Evolutionary conservation across 2,888 invertebrate genomes (phyloP), one percentile per base, ranked within the genome.

Genomic region (Chalcis sispes): DNA sequence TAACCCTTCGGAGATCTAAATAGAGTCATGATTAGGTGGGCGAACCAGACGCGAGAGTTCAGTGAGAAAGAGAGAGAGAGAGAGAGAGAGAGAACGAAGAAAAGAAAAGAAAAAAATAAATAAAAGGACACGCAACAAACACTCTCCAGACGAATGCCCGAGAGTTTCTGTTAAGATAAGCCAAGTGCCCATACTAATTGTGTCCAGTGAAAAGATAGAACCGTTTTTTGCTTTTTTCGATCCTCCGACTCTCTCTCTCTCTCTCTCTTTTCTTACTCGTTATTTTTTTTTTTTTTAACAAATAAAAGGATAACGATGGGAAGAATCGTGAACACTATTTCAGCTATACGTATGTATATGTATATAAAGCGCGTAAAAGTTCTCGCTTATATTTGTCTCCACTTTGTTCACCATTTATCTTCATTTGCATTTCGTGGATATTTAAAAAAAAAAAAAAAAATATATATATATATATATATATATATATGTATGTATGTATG

Each of bases 11-110:
- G 76, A 83, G 82, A 85, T 85, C 85, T 84, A 87, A 88, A 88
- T 88, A 88, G 87, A 88, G 88, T 85, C 86, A 82, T 87, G 87
- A 87, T 87, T 86, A 87, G 85, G 82, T 82, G 83, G 78, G 76
- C 77, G 79, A 77, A 42, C 54, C 54, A 61, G 69, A 69, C 54
- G 59, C n/a, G 52, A n/a, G 48, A 46, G 23, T 42, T 52, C 32
- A 48, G 48, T 40, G 40, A 50, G 42, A 61, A 66, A 66, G 58
- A 69, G 48, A 29, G 48, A 29, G 36, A 50, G 59, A n/a, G 52
- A 40, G 70, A 50, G 8, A 3, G 15, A n/a, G 64, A n/a, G n/a
- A 65, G 56, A 72, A 67, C 70, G 59, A 75, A 52, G 25, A 50
- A 20, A 52, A 23, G 29, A 54, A 15, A 25, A 15, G 66, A 50